Conservation (phyloP, 1,140 invertebrate genomes). For the Mesaphorura yosii region DNA sequence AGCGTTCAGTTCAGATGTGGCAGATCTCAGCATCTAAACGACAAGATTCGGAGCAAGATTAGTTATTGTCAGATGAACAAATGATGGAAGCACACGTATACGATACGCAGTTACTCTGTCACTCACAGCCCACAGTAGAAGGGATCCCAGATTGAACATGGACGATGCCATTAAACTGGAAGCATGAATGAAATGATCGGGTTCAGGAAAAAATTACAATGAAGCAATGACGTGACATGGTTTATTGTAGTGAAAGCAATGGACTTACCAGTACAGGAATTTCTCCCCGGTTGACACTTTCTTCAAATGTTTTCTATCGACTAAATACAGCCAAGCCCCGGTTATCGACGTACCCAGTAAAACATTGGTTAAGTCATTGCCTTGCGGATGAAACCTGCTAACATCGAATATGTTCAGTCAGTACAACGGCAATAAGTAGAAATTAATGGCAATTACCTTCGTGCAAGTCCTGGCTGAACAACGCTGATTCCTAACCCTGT, state of each 20-base stretch:
- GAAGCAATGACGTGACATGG: no score
- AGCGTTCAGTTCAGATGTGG: slow-evolving; percentile 1
- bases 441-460: neutral
- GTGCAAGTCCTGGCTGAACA: neutral
- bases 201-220: neutral
- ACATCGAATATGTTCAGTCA: neutral
- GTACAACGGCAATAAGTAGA: neutral
- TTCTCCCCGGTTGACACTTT: neutral
- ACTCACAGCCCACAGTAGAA: slow-evolving; percentile 17
- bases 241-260: no score
- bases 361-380: slow-evolving; percentile 10
- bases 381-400: slow-evolving; percentile 1
- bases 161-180: slow-evolving; percentile 13
- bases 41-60: neutral
- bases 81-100: neutral
- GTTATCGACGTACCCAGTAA: slow-evolving; percentile 3
- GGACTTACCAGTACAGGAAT: slow-evolving; percentile 4
- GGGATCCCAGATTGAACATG: slow-evolving; percentile 18
- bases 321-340: slow-evolving; percentile 7
- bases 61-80: neutral
- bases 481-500: neutral
- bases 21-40: neutral
- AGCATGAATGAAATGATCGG: neutral
- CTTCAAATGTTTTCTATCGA: slow-evolving; percentile 14
- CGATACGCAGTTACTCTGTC: slow-evolving; percentile 4